These are phyloP conservation scores for Heterotilapia buettikoferi DNA, from an alignment of 2,113 vertebrate genomes.

Conservation along the genomic window DNA sequence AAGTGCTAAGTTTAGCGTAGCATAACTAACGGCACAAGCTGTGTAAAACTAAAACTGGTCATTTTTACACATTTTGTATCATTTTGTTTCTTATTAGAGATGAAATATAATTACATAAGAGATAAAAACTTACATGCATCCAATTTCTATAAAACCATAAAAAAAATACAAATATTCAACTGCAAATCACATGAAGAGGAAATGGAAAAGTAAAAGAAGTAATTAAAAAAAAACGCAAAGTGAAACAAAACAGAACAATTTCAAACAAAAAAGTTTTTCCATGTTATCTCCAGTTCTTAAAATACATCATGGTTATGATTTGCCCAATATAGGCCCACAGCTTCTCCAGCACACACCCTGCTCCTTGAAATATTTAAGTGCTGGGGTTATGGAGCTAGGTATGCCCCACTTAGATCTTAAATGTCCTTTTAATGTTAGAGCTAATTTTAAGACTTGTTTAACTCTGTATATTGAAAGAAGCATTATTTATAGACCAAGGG, in stretches of 20 bases:
- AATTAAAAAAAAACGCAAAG: background rate
- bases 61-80: background rate
- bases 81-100: background rate
- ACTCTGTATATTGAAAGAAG: background rate
- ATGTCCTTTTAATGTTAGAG: background rate
- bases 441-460: background rate
- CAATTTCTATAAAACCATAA: background rate
- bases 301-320: no score
- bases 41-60: background rate
- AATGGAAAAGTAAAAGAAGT: background rate
- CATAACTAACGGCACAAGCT: background rate
- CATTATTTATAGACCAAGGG: background rate
- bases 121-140: background rate
- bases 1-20: background rate
- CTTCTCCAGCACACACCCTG: background rate
- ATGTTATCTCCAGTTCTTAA: no score
- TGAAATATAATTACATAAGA: background rate
- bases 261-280: background rate
- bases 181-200: background rate
- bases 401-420: background rate
- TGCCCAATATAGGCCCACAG: background rate
- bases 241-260: background rate
- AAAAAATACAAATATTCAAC: background rate
- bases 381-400: background rate
- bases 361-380: background rate